A percentile compares a stretch with the other conserved stretches of the same genome.
Conservation (phyloP, 2,888 invertebrate species). For the Strigamia transsilvanica region DNA sequence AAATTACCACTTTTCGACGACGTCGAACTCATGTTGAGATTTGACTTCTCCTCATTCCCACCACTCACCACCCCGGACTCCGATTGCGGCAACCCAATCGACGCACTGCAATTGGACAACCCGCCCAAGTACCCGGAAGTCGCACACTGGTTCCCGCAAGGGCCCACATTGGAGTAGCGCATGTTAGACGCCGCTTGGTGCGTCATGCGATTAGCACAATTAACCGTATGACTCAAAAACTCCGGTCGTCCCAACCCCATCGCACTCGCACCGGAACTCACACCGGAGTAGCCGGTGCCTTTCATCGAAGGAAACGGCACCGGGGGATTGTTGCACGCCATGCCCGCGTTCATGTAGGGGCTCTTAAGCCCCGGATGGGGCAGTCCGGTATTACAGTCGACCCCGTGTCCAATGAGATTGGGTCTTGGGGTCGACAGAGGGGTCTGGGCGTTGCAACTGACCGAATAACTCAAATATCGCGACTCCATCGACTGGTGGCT, state of each 20-base stretch:
- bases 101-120: slow-evolving; percentile 26
- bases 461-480: slow-evolving; percentile 48
- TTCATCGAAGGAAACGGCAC: slow-evolving; percentile 53
- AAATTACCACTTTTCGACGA: background rate
- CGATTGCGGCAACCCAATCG: slow-evolving; percentile 2
- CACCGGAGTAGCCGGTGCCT: slow-evolving; percentile 21
- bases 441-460: slow-evolving; percentile 49
- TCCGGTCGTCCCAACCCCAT: slow-evolving; percentile 49
- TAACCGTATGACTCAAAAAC: slow-evolving; percentile 37
- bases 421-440: slow-evolving; percentile 12
- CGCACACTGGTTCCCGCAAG: slow-evolving; percentile 44
- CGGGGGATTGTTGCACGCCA: slow-evolving; percentile 49
- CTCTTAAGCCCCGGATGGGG: slow-evolving; percentile 50
- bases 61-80: background rate
- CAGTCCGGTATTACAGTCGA: slow-evolving; percentile 44
- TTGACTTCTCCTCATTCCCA: background rate
- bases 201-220: slow-evolving; percentile 46
- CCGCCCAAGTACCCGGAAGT: slow-evolving; percentile 46
- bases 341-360: slow-evolving; percentile 51
- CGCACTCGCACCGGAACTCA: background rate
- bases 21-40: background rate
- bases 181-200: slow-evolving; percentile 52
- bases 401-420: slow-evolving; percentile 52
- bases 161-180: slow-evolving; percentile 51
- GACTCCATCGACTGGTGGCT: slow-evolving; percentile 52